phyloP scores from a whole-genome alignment of 2,113 vertebrate genomes.

The Protobothrops flavoviridis region DNA sequence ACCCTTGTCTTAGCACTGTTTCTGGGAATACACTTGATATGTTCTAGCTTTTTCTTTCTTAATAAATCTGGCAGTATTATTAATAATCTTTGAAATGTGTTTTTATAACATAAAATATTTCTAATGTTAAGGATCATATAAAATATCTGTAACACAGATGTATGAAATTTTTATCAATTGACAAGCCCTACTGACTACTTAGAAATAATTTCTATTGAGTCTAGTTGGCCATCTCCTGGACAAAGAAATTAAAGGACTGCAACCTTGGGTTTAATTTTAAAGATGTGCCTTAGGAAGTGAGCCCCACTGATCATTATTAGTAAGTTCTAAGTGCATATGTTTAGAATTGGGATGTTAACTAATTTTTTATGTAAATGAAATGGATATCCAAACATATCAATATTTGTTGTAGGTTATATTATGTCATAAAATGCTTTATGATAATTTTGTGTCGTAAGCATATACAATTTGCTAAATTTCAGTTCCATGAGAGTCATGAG shows the following conservation, averaged over 20 bases:
- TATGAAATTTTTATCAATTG: background rate
- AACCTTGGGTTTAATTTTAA: background rate
- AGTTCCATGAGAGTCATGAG: background rate
- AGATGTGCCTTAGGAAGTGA: background rate
- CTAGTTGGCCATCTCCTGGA: background rate
- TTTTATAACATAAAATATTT: background rate
- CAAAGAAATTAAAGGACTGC: background rate
- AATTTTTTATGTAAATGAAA: background rate
- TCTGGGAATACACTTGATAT: background rate
- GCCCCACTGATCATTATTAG: background rate
- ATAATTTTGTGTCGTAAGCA: background rate
- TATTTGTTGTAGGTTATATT: background rate
- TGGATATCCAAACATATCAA: background rate
- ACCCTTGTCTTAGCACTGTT: background rate
- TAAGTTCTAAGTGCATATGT: background rate
- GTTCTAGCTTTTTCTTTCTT: background rate
- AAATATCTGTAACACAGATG: background rate
- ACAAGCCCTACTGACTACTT: background rate
- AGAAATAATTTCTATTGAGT: background rate
- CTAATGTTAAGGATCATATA: background rate
- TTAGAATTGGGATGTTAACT: background rate
- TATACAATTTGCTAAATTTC: background rate
- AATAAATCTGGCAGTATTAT: background rate
- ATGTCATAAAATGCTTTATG: background rate
- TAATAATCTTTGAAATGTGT: background rate